phyloP scores from a whole-genome alignment of 2,113 vertebrate species.

The Pogonocichla stellata region DNA sequence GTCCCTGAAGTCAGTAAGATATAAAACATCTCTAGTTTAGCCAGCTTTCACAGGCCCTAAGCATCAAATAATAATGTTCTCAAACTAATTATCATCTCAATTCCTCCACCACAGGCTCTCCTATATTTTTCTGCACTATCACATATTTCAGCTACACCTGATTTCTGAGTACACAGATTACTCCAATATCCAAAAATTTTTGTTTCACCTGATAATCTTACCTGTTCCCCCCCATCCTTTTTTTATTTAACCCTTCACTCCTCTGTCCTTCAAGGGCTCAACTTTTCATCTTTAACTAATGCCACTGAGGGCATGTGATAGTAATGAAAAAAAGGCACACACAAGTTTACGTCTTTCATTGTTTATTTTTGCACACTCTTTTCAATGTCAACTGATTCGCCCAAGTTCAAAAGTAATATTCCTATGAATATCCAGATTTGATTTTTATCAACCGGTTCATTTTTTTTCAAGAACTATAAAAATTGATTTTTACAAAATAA shows the following conservation, averaged over 20 bases:
- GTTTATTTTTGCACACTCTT: slow-evolving; percentile 40
- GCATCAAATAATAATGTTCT: background rate
- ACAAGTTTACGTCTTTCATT: background rate
- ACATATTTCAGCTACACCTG: background rate
- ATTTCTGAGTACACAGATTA: background rate
- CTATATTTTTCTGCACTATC: background rate
- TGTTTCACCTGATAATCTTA: background rate
- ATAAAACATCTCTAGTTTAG: background rate
- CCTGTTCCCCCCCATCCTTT: background rate
- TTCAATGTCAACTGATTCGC: background rate
- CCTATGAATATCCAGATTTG: background rate
- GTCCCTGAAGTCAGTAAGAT: background rate
- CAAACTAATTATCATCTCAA: background rate
- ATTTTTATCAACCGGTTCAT: background rate
- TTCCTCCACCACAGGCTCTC: background rate
- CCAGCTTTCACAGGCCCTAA: background rate
- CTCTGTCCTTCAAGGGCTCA: background rate
- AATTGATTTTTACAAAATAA: background rate
- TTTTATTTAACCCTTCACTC: background rate
- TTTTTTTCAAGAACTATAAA: background rate
- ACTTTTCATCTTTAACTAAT: background rate
- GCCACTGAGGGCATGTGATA: background rate
- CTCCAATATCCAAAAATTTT: background rate
- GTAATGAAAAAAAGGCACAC: slow-evolving; percentile 25
- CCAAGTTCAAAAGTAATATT: background rate